A percentile compares a stretch with the other conserved stretches of the same genome.
These are phyloP conservation scores for Thyatira batis DNA, from an alignment of 2,888 invertebrate species.

Conservation along the genomic window DNA sequence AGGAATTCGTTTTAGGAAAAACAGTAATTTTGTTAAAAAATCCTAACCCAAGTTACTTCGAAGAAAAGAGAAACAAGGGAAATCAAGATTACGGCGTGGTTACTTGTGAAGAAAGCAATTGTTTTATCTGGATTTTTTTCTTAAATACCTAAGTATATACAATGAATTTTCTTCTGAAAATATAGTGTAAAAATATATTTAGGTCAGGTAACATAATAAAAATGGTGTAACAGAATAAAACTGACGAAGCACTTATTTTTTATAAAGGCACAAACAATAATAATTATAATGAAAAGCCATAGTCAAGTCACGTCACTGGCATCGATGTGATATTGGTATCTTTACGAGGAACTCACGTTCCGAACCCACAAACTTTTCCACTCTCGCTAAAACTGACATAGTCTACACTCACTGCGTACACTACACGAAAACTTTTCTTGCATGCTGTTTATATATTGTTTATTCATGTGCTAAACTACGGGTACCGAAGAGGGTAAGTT, in stretches of 20 bases:
- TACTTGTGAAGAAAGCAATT: neutral
- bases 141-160: neutral
- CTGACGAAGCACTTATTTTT: neutral
- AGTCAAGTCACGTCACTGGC: neutral
- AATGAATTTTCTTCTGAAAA: too few species aligned
- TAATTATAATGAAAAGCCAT: neutral
- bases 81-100: neutral
- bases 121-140: neutral
- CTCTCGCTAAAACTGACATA: neutral
- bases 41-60: neutral
- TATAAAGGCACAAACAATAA: too few species aligned
- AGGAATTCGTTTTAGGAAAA: too few species aligned
- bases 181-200: too few species aligned
- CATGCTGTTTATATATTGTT: neutral
- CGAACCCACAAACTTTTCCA: conserved; percentile 1
- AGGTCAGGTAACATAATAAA: too few species aligned
- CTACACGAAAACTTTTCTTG: neutral
- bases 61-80: neutral
- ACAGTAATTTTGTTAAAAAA: too few species aligned
- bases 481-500: neutral
- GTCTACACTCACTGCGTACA: neutral
- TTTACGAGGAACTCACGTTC: neutral
- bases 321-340: neutral
- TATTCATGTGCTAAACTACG: neutral
- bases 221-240: too few species aligned